phyloP scores from a whole-genome alignment of 2,797 vertebrate genomes.

The Fratercula arctica region DNA sequence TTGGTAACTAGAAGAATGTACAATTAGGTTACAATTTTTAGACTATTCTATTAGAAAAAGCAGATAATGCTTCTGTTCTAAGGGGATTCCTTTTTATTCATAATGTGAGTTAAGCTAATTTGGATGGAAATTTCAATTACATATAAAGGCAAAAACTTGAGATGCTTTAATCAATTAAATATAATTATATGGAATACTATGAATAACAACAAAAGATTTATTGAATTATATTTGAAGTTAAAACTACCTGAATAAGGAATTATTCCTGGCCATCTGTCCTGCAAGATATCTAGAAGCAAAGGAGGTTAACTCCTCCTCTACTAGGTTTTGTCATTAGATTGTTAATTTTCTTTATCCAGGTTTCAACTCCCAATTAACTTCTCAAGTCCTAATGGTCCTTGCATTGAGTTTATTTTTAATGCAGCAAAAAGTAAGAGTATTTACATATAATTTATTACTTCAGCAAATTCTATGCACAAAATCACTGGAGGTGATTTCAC shows the following conservation, averaged over 20 bases:
- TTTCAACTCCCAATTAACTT: background rate
- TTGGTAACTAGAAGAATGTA: background rate
- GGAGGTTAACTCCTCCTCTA: background rate
- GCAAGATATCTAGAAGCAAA: background rate
- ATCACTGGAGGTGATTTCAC: background rate
- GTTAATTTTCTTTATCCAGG: background rate
- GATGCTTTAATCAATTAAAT: background rate
- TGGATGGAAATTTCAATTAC: background rate
- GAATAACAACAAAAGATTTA: background rate
- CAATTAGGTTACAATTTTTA: constrained; percentile 21
- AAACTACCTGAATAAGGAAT: background rate
- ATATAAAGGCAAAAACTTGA: background rate
- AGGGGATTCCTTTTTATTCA: background rate
- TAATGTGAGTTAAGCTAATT: background rate
- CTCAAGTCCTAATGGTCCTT: background rate
- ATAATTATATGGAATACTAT: background rate
- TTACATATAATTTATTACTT: background rate
- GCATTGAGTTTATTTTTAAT: background rate
- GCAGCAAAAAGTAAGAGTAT: background rate
- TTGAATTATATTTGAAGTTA: background rate
- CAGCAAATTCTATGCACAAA: background rate
- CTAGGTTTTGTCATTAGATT: background rate
- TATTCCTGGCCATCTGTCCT: background rate
- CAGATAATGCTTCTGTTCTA: constrained; percentile 15
- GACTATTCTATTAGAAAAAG: constrained; percentile 3